Percentiles rank a stretch among this genome's conserved stretches.
phyloP scores from a whole-genome alignment of 2,888 invertebrate genomes.

The Sarcophaga variegata region DNA sequence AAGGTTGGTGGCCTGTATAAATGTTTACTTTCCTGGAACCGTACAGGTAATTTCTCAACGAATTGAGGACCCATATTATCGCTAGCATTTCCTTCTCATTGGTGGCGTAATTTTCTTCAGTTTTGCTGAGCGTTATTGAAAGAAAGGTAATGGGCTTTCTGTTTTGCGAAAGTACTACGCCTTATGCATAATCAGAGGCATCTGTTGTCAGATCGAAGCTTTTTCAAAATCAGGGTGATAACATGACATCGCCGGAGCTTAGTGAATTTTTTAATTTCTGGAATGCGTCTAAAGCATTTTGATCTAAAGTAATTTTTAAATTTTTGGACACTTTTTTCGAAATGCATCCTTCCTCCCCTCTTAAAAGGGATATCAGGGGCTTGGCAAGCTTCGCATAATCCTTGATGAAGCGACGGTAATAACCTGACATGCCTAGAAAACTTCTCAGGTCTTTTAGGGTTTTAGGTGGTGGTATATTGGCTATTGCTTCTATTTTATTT shows the following conservation, averaged over 20 bases:
- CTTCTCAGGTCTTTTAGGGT: slow-evolving; percentile 23
- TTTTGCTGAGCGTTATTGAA: no score
- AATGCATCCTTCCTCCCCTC: slow-evolving; percentile 12
- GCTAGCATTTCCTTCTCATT: no score
- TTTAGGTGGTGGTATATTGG: background rate
- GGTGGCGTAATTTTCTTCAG: background rate
- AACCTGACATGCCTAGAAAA: slow-evolving; percentile 29
- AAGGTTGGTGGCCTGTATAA: background rate
- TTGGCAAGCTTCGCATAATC: slow-evolving; percentile 47
- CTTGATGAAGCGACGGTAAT: slow-evolving; percentile 24
- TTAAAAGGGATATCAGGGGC: slow-evolving; percentile 18
- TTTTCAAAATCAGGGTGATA: slow-evolving; percentile 10
- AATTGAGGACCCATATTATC: no score
- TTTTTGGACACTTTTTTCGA: background rate
- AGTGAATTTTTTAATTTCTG: background rate
- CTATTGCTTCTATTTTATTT: slow-evolving; percentile 1
- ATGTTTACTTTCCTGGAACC: no score
- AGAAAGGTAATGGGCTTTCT: no score
- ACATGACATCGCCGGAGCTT: background rate
- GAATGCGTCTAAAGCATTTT: no score
- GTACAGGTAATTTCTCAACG: no score
- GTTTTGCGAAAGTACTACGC: no score
- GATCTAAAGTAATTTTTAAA: no score
- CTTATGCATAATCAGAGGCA: background rate
- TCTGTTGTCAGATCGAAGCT: background rate